Conservation (phyloP, 2,797 vertebrate genomes). For the Macropus fuliginosus region DNA sequence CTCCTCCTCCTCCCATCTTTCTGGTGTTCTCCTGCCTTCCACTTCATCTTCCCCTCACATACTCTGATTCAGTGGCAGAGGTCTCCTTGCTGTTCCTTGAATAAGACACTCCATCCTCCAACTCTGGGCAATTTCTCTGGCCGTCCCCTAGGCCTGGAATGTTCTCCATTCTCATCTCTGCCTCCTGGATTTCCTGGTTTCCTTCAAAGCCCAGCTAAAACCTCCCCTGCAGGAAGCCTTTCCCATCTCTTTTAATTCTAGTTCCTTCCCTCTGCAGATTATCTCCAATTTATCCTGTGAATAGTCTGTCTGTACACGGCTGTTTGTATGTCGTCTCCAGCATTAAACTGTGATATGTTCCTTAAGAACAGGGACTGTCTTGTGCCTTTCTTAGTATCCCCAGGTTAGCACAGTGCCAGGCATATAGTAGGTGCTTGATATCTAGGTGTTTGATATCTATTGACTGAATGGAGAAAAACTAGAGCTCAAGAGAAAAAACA, state of each 20-base stretch:
- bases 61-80: neutral
- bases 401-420: neutral
- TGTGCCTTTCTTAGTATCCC: neutral
- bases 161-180: neutral
- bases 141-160: neutral
- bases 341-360: neutral
- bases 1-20: neutral
- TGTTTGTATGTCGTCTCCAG: neutral
- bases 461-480: neutral
- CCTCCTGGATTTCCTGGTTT: neutral
- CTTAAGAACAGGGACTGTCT: neutral
- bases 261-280: neutral
- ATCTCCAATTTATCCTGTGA: neutral
- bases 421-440: neutral
- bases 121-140: neutral
- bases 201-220: neutral
- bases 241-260: neutral
- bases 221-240: neutral
- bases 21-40: too few species aligned
- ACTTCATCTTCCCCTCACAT: neutral
- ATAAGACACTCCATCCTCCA: neutral
- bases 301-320: neutral
- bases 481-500: neutral
- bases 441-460: neutral
- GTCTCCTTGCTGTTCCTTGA: neutral